Evolutionary conservation across 2,797 vertebrate genomes (phyloP), one percentile per base, ranked within the genome.

Genomic region (Linurgus olivaceus): DNA sequence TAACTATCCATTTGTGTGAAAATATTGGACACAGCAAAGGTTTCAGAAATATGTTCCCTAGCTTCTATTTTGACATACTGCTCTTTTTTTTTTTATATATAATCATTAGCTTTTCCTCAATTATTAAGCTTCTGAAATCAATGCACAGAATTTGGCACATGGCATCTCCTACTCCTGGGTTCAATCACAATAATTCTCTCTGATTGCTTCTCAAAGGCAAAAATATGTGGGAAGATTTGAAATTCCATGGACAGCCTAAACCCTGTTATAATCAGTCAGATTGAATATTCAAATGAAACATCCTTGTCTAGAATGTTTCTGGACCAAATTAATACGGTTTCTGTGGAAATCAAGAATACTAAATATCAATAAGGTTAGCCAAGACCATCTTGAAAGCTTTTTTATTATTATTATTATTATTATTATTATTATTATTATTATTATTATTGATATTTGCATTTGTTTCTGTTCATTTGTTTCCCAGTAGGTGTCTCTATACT

Each of bases 401-500:
- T 11, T 37, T 37, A 37, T 37, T 37, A 37, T 8, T 61, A 6
- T 15, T 57, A 5, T 62, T 23, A 7, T 80, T 77, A 59, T 61
- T 80, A 44, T 93, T 70, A 88, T 62, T 24, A 7, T 87, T 81
- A 63, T 61, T 75, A 20, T 93, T 73, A 90, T 52, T 78, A 38
- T 94, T 71, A 81, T 91, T 71, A 91, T 71, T 26, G 65, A 94
- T 94, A 91, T 96, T 96, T 93, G 75, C 68, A 90, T 96, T 97
- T 96, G 44, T 84, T 97, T 97, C 96, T 96, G 94, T 98, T 98
- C 98, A 97, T 97, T 96, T 82, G 85, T 95, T 97, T 98, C 97
- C 98, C 98, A 98, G 97, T 97, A 98, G 98, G 97, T 98, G 98
- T 98, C 98, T 98, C 98, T 98, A 96, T 97, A 94, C 86, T 96